phyloP scores from a whole-genome alignment of 2,113 vertebrate species.

The Pachypanchax playfairii region DNA sequence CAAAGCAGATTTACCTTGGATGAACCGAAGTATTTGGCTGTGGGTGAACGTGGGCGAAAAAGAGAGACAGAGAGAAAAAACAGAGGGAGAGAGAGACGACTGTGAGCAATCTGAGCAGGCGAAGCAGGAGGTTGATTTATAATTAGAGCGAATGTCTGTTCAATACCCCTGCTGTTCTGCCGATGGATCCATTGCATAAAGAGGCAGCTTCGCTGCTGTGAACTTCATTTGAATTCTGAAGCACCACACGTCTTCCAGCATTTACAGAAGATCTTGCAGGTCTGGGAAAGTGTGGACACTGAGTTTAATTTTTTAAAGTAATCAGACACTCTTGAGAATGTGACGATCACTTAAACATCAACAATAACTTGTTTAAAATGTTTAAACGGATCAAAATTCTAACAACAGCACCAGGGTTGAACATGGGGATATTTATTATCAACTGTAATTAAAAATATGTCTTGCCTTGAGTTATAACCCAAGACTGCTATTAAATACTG shows the following conservation, averaged over 20 bases:
- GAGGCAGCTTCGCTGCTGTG: slow-evolving; percentile 56
- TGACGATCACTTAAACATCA: neutral
- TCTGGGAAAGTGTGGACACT: slow-evolving; percentile 29
- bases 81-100: slow-evolving; percentile 27
- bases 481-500: too few species aligned
- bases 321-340: neutral
- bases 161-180: slow-evolving; percentile 64
- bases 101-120: slow-evolving; percentile 53
- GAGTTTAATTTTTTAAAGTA: slow-evolving; percentile 4
- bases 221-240: slow-evolving; percentile 66
- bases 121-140: slow-evolving; percentile 73
- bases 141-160: slow-evolving; percentile 70
- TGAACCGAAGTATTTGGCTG: slow-evolving; percentile 74
- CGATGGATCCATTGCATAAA: slow-evolving; percentile 65
- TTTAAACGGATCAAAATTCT: too few species aligned
- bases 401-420: too few species aligned
- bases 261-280: slow-evolving; percentile 33
- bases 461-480: too few species aligned
- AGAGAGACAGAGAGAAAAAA: slow-evolving; percentile 12
- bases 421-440: too few species aligned
- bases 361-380: too few species aligned
- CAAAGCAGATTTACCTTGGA: slow-evolving; percentile 67
- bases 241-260: slow-evolving; percentile 44
- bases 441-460: too few species aligned
- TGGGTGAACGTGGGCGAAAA: slow-evolving; percentile 58